Conservation (phyloP, 2,113 vertebrate species). For the Coreoperca whiteheadi region DNA sequence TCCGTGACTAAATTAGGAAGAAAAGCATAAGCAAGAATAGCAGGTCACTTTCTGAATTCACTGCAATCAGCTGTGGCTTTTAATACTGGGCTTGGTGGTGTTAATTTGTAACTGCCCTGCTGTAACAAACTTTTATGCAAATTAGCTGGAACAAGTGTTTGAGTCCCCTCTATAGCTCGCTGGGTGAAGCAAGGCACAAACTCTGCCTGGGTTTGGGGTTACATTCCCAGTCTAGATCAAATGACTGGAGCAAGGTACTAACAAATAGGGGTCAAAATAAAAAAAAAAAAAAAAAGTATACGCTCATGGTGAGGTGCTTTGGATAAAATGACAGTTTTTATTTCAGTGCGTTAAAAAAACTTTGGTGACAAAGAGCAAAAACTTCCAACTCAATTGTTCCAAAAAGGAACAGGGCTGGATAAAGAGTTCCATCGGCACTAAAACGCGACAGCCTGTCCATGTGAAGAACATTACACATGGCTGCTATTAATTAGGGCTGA, state of each 20-base stretch:
- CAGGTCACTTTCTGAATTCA: not conserved
- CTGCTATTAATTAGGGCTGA: conserved; percentile 32
- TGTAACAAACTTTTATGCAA: conserved; percentile 52
- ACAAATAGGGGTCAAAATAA: too few species aligned
- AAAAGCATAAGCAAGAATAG: not conserved
- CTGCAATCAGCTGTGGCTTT: conserved; percentile 17
- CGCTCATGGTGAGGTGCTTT: not conserved
- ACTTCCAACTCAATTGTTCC: conserved; percentile 16
- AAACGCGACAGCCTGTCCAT: not conserved
- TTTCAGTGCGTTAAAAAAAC: not conserved
- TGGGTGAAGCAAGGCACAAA: conserved; percentile 2
- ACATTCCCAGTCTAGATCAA: not conserved
- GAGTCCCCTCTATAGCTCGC: not conserved
- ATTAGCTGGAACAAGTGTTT: not conserved
- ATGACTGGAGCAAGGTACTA: conserved; percentile 14
- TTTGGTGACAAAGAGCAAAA: not conserved
- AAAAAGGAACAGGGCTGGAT: not conserved
- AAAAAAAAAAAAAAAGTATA: too few species aligned
- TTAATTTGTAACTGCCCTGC: not conserved
- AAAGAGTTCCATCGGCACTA: not conserved
- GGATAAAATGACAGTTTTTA: not conserved
- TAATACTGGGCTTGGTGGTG: not conserved
- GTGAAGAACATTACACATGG: not conserved
- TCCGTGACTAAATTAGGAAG: conserved; percentile 12
- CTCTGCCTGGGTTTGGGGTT: not conserved